Percentiles rank a stretch among this genome's conserved stretches.
phyloP scores from a whole-genome alignment of 2,888 invertebrate species.

The Agrochola lychnidis region DNA sequence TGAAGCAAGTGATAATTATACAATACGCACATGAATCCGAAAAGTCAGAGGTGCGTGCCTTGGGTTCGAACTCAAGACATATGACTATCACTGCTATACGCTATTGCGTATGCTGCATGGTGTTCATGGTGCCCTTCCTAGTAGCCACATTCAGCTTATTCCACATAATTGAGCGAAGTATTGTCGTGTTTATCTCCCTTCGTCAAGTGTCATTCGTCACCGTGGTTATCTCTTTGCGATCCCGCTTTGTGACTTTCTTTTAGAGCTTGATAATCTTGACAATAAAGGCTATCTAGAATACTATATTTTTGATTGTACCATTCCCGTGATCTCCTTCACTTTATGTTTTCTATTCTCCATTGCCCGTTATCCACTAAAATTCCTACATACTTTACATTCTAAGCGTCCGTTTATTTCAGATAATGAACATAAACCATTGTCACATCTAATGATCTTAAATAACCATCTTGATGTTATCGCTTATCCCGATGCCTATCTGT shows the following conservation, averaged over 20 bases:
- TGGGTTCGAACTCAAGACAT: too few relatives aligned
- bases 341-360: background rate
- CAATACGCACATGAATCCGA: too few relatives aligned
- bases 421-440: conserved; percentile 10
- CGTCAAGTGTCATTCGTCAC: background rate
- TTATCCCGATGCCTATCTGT: conserved; percentile 28
- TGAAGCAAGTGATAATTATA: too few relatives aligned
- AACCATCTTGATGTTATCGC: conserved; percentile 44
- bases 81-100: too few relatives aligned
- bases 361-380: background rate
- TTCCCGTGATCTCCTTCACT: background rate
- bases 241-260: background rate
- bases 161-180: too few relatives aligned
- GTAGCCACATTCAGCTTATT: background rate
- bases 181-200: background rate
- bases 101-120: background rate
- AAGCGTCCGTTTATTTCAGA: background rate
- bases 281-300: background rate
- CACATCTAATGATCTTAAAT: conserved; percentile 33
- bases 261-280: background rate
- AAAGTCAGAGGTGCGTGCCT: too few relatives aligned
- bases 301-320: background rate
- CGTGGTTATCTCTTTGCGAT: background rate
- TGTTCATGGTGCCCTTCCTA: background rate
- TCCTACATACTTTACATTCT: background rate